Base-by-base conservation (phyloP, 1,140 invertebrate species). In the Papilio helenus region DNA sequence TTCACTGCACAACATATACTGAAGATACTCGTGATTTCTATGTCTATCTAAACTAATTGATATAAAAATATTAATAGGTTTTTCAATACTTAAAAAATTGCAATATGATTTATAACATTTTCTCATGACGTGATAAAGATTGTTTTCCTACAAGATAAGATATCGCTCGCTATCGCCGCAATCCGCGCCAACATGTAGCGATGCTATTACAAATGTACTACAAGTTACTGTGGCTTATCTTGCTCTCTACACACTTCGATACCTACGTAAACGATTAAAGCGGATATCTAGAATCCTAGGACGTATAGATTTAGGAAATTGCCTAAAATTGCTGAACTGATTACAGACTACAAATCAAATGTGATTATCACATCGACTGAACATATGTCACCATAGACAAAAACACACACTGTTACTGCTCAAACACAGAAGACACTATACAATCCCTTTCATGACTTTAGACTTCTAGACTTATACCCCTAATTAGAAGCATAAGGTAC, bases 101-200 rank as follows among this genome's bases (percentile, higher is more conserved):
- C 58, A 61, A 26, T 61, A 46, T 73, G 20, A 42, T 44, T 14
- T 73, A 73, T 20, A 73, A 12, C 39, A 14, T 73, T 46, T 73
- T 73, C 82, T 80, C 82, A 42, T 42, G 51, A 39, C 39, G 5
- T 61, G 84, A 86, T 88, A 88, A 84, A 85, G 83, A 83, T 83
- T 82, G 73, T 88, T 88, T 86, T 82, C 82, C 82, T 88, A 83
- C 81, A 73, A 44, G 39, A 88, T 88, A 87, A 61, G 79, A 79
- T 89, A 88, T 89, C 74, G 49, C 58, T 20, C 58, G 58, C 82
- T 92, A 90, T 90, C 89, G 81, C 39, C 72, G 82, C 86, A 88
- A 92, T 92, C 90, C 87, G 84, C 80, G 79, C 80, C 87, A 84
- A 82, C 85, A 84, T 92, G 88, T 90, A 89, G 88, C 86, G 84